Percentiles rank a stretch among this genome's conserved stretches.
phyloP scores from a whole-genome alignment of 2,113 vertebrate genomes.

The Podarcis muralis region DNA sequence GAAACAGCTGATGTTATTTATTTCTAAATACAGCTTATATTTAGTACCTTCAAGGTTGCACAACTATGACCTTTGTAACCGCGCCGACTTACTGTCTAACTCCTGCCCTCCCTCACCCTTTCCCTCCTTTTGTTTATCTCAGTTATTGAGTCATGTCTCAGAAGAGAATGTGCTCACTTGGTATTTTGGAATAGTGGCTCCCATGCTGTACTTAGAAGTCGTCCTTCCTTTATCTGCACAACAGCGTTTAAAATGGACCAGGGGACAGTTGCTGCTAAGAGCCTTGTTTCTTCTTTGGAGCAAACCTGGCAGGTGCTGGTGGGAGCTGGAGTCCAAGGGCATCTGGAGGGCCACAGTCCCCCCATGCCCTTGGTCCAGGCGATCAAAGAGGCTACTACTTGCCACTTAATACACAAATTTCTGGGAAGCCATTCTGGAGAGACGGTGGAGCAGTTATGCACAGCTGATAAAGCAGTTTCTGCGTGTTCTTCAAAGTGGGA shows the following conservation, averaged over 20 bases:
- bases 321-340: background rate
- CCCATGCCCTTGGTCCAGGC: background rate
- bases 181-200: background rate
- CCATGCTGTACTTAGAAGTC: background rate
- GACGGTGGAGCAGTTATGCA: background rate
- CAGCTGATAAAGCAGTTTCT: background rate
- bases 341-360: background rate
- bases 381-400: no score
- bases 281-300: background rate
- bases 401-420: background rate
- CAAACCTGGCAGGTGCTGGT: no score
- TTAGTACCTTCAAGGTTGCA: constrained; percentile 30
- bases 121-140: constrained; percentile 26
- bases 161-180: constrained; percentile 22
- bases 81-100: constrained; percentile 29
- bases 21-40: background rate
- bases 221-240: background rate
- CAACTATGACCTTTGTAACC: constrained; percentile 14
- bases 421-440: background rate
- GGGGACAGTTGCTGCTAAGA: no score
- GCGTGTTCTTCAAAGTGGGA: background rate
- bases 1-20: constrained; percentile 21
- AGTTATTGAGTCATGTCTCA: constrained; percentile 51
- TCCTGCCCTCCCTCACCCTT: constrained; percentile 29
- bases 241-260: background rate